A percentile compares a stretch with the other conserved stretches of the same genome.
Conservation (phyloP, 2,888 invertebrate species). For the Eurytoma californica region DNA sequence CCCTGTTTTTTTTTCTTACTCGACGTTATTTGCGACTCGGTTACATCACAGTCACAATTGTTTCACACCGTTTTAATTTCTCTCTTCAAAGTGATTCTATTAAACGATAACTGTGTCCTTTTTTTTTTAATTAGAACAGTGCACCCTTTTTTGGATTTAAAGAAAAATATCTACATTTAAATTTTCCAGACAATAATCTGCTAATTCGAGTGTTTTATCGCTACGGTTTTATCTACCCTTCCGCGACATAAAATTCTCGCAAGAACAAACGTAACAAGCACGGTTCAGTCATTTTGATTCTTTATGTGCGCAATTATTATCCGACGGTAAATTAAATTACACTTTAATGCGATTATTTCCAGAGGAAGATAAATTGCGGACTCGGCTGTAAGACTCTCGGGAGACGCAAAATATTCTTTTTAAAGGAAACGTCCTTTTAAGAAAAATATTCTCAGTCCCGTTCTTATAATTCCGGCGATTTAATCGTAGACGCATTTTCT, state of each 20-base stretch:
- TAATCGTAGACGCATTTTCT: neutral
- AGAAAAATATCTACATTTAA: no score
- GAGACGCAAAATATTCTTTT: neutral
- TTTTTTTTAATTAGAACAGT: no score
- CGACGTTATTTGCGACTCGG: no score
- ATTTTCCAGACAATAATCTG: neutral
- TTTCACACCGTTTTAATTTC: no score
- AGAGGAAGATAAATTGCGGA: neutral
- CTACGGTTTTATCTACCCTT: neutral
- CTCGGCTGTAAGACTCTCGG: neutral
- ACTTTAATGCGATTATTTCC: conserved; percentile 4
- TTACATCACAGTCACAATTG: no score
- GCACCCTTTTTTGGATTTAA: no score
- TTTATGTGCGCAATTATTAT: conserved; percentile 26
- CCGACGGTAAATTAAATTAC: conserved; percentile 18
- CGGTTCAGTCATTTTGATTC: conserved; percentile 5
- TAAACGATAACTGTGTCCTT: no score
- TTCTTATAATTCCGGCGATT: neutral
- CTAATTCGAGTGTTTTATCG: conserved; percentile 7
- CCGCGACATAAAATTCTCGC: conserved; percentile 30
- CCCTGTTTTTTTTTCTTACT: no score
- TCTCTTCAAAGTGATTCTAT: no score
- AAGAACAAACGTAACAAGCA: conserved; percentile 19
- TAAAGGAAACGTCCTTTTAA: neutral
- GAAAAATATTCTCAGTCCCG: neutral